A percentile compares a stretch with the other conserved stretches of the same genome.
Conservation (phyloP, 2,888 invertebrate species). For the Gortyna flavago region DNA sequence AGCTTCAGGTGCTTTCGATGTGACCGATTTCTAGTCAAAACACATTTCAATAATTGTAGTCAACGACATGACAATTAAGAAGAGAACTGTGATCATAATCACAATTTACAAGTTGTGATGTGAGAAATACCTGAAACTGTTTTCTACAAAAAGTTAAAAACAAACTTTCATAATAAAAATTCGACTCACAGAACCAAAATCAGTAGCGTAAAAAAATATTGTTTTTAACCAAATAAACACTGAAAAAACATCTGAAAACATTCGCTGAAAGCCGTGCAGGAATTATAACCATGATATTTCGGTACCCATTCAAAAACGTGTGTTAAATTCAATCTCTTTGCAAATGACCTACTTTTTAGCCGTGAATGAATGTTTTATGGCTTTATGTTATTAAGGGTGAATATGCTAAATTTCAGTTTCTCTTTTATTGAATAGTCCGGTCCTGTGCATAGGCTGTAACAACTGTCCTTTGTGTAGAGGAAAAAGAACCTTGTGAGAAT, state of each 20-base stretch:
- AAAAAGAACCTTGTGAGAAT: too few species aligned
- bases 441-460: neutral
- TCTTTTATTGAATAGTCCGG: neutral
- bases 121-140: neutral
- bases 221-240: conserved; percentile 17
- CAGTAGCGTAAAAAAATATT: conserved; percentile 21
- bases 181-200: neutral
- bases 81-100: too few species aligned
- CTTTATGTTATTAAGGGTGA: neutral
- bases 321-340: conserved; percentile 35
- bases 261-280: conserved; percentile 9
- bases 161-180: neutral
- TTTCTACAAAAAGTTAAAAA: neutral
- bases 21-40: neutral
- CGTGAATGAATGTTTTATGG: conserved; percentile 13
- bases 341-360: conserved; percentile 38
- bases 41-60: neutral
- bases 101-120: neutral
- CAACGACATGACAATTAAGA: accelerated
- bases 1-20: neutral
- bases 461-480: too few species aligned
- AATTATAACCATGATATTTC: conserved; percentile 14
- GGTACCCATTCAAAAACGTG: conserved; percentile 16
- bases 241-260: conserved; percentile 22
- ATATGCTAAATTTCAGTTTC: neutral